Conservation (phyloP, 2,888 invertebrate genomes). For the Hofmannophila pseudospretella region DNA sequence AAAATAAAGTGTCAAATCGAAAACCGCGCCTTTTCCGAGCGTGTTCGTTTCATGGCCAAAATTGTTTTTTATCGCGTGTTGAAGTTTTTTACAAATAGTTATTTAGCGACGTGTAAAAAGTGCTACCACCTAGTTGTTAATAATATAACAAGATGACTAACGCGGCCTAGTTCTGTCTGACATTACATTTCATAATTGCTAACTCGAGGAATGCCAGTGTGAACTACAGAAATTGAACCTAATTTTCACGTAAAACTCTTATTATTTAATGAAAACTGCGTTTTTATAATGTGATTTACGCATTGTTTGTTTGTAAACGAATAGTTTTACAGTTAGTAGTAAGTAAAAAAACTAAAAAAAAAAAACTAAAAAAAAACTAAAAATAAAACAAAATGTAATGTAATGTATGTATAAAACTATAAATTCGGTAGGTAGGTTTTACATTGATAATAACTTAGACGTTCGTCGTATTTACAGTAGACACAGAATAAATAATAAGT, state of each 20-base stretch:
- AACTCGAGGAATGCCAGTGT: conserved; percentile 13
- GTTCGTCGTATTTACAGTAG: too few species aligned
- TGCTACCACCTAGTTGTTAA: conserved; percentile 28
- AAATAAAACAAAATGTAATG: too few species aligned
- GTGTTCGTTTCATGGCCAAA: conserved; percentile 22
- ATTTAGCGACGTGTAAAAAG: conserved; percentile 25
- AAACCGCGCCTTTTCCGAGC: conserved; percentile 12
- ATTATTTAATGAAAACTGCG: neutral
- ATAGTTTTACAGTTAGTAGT: too few species aligned
- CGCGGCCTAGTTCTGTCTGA: conserved; percentile 36
- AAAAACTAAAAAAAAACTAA: too few species aligned
- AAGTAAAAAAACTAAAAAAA: too few species aligned
- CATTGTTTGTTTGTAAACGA: too few species aligned
- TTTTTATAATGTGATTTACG: neutral
- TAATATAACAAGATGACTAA: conserved; percentile 64
- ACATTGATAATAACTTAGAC: too few species aligned
- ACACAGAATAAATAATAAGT: too few species aligned
- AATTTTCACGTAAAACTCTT: conserved; percentile 5
- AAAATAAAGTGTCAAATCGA: conserved; percentile 15
- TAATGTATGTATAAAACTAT: too few species aligned
- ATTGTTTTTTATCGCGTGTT: conserved; percentile 17
- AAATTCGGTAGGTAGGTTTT: too few species aligned
- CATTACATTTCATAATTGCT: conserved; percentile 52
- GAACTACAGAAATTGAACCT: conserved; percentile 8
- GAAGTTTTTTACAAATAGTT: conserved; percentile 20